A percentile compares a stretch with the other conserved stretches of the same genome.
These are phyloP conservation scores for crab-eating macaque (Macaca fascicularis) DNA, from an alignment of 2,113 vertebrate genomes.

Conservation along the genomic window DNA sequence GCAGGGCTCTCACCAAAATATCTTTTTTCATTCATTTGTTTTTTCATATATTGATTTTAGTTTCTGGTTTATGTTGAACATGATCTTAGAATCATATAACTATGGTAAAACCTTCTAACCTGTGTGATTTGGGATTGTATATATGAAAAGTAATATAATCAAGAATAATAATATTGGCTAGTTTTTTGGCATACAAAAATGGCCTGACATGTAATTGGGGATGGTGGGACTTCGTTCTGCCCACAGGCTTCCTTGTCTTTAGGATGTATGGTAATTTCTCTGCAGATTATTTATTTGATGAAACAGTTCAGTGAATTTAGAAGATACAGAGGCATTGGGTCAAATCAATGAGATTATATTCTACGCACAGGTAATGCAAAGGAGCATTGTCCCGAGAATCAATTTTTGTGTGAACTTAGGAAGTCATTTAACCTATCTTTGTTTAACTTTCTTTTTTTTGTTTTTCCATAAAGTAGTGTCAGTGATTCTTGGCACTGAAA, in stretches of 20 bases:
- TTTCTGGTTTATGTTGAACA: not conserved
- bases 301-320: not conserved
- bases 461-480: not conserved
- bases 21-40: not conserved
- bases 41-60: not conserved
- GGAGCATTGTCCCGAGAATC: not conserved
- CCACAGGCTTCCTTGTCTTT: not conserved
- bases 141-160: not conserved
- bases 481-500: not conserved
- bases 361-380: not conserved
- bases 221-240: not conserved
- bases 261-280: not conserved
- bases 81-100: not conserved
- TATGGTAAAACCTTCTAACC: not conserved
- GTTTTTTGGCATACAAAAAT: not conserved
- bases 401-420: not conserved
- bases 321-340: not conserved
- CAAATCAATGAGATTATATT: not conserved
- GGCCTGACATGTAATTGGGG: not conserved
- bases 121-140: not conserved
- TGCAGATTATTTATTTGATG: not conserved
- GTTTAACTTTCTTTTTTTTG: not conserved
- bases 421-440: not conserved
- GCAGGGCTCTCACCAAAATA: not conserved
- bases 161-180: not conserved